Conservation (phyloP, 2,888 invertebrate genomes). For the Apeira syringaria region DNA sequence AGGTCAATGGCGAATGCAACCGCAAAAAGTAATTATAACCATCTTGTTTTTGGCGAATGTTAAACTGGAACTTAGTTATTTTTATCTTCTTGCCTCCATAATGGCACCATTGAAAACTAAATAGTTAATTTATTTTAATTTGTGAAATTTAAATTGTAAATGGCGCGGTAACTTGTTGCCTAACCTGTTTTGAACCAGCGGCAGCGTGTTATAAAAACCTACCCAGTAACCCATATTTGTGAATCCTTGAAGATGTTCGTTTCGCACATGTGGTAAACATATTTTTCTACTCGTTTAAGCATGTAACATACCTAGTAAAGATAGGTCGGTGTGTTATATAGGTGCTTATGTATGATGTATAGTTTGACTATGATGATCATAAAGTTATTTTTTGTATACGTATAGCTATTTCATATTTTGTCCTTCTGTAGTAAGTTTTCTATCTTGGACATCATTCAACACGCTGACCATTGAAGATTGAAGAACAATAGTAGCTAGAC, state of each 20-base stretch:
- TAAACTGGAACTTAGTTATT: no score
- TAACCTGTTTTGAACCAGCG: slow-evolving; percentile 3
- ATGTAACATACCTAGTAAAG: background rate
- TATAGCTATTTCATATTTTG: no score
- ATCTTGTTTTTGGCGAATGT: no score
- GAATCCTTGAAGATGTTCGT: slow-evolving; percentile 11
- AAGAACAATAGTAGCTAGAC: no score
- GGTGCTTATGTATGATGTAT: slow-evolving; percentile 1
- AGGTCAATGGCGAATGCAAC: no score
- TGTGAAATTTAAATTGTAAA: slow-evolving; percentile 2
- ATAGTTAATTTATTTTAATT: background rate
- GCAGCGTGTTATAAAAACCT: background rate
- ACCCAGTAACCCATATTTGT: slow-evolving; percentile 21
- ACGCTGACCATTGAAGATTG: no score
- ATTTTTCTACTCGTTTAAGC: slow-evolving; percentile 5
- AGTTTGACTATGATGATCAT: slow-evolving; percentile 1
- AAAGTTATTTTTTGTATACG: no score
- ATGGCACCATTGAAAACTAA: no score
- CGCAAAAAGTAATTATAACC: no score
- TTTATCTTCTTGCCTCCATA: no score
- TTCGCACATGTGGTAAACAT: slow-evolving; percentile 17
- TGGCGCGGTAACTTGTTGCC: background rate
- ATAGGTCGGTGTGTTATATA: background rate
- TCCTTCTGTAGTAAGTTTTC: no score
- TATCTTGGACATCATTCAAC: no score